Percentiles rank a stretch among this genome's conserved stretches.
Evolutionary conservation across 2,113 vertebrate species (phyloP).

Genomic region (Capreolus pygargus): DNA sequence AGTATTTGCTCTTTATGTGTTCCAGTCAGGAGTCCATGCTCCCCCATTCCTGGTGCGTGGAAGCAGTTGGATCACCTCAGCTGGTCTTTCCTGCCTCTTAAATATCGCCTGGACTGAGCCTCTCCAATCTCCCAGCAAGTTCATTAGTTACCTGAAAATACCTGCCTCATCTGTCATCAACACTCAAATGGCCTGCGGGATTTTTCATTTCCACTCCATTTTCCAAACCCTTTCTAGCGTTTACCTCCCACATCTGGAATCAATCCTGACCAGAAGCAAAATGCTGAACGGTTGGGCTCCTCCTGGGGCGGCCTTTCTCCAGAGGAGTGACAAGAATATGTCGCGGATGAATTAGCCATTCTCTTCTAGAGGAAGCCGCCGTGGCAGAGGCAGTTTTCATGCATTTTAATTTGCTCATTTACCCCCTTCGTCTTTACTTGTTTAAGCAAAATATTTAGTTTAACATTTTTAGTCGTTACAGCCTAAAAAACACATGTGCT

Average conservation of each 20-base stretch:
- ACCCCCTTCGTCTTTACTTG: not conserved
- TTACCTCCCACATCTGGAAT: constrained; percentile 74
- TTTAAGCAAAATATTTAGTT: constrained; percentile 52
- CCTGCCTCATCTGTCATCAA: constrained; percentile 69
- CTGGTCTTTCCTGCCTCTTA: constrained; percentile 14
- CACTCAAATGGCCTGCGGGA: constrained; percentile 47
- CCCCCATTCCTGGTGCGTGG: not conserved
- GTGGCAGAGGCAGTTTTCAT: not conserved
- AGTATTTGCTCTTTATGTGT: not conserved
- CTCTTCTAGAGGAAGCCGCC: not conserved
- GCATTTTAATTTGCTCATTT: constrained; percentile 31
- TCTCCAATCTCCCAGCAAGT: constrained; percentile 45
- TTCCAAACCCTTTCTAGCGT: constrained; percentile 58
- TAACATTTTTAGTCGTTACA: constrained; percentile 39
- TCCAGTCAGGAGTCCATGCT: accelerated
- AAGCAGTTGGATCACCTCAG: not conserved
- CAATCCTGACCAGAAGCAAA: constrained; percentile 58
- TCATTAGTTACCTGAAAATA: constrained; percentile 66
- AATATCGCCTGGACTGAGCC: not conserved
- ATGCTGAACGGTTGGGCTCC: not conserved
- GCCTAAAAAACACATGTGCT: not conserved
- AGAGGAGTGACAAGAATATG: not conserved
- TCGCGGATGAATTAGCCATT: not conserved
- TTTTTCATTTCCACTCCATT: constrained; percentile 72
- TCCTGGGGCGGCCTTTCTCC: constrained; percentile 9